phyloP scores from a whole-genome alignment of 2,797 vertebrate genomes.

The Morus bassanus region DNA sequence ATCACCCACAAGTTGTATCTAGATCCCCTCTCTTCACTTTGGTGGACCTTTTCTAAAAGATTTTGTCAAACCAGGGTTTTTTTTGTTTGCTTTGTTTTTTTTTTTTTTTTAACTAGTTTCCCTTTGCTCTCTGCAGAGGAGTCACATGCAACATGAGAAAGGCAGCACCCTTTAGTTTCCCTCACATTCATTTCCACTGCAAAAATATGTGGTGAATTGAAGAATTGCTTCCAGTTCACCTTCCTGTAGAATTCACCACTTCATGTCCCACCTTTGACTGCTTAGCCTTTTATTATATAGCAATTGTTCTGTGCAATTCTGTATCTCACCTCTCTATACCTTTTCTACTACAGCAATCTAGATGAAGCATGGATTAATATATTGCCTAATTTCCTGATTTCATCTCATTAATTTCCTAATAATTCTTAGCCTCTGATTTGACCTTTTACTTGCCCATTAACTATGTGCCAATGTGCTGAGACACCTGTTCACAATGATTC shows the following conservation, averaged over 20 bases:
- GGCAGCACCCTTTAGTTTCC: not conserved
- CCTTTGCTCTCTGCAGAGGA: not conserved
- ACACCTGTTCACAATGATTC: not conserved
- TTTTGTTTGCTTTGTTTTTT: not conserved
- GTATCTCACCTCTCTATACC: not conserved
- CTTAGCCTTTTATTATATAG: not conserved
- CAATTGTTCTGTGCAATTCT: not conserved
- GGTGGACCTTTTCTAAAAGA: not conserved
- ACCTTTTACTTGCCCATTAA: not conserved
- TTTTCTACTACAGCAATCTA: not conserved
- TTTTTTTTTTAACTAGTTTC: not conserved
- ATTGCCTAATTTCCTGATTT: not conserved
- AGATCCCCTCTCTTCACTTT: not conserved
- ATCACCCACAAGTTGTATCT: not conserved
- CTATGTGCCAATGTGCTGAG: accelerated
- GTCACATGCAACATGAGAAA: not conserved
- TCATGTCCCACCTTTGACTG: not conserved
- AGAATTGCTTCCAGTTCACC: not conserved
- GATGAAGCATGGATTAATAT: not conserved
- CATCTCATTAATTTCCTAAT: not conserved
- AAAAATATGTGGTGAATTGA: not conserved
- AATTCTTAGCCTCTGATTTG: not conserved
- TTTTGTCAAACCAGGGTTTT: not conserved
- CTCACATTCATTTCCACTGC: not conserved
- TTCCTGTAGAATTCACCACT: not conserved